Evolutionary conservation across 2,888 invertebrate genomes (phyloP), one percentile per base, ranked within the genome.

Genomic region (Eudemis profundana): DNA sequence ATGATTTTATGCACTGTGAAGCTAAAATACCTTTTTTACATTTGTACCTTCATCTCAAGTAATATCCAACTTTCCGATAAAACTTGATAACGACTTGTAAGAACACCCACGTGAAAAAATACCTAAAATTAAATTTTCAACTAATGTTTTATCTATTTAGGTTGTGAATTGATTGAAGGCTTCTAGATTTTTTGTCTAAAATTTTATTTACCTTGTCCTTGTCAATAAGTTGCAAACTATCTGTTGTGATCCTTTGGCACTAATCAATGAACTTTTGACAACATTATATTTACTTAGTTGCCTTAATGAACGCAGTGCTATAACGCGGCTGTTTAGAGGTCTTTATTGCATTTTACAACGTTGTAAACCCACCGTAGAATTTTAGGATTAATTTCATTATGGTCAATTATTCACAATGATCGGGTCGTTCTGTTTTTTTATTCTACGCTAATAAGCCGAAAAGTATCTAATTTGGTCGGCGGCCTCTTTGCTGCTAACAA

Each of bases 371-470:
- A 92, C 91, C 89, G 90, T 92, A 88, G 89, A 87, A 90, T 89
- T 89, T 90, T 86, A 88, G 90, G 85, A 90, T 91, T 91, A 90
- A 92, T 91, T 92, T 91, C 90, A 92, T 92, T 92, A 90, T 90
- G 81, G 90, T 89, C 90, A 92, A 91, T 92, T 92, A 92, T 90
- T 90, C 89, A 90, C 87, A 86, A 90, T 85, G 86, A 85, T 87
- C 83, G 83, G 80, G 85, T 86, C 85, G 85, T 85, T 89, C 81
- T 72, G 83, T 84, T 90, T 91, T n/a, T 88, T 88, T 90, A 78
- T 78, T 78, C 78, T 77, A 83, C 86, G 86, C 86, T 91, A 92
- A 92, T 92, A 91, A 91, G 90, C 84, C 85, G 81, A 89, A 91
- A 89, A 88, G 88, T 86, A 88, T 87, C 90, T 90, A 89, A 92